Evolutionary conservation across 2,888 invertebrate genomes (phyloP).

Genomic region (Myopa tessellatipennis): DNA sequence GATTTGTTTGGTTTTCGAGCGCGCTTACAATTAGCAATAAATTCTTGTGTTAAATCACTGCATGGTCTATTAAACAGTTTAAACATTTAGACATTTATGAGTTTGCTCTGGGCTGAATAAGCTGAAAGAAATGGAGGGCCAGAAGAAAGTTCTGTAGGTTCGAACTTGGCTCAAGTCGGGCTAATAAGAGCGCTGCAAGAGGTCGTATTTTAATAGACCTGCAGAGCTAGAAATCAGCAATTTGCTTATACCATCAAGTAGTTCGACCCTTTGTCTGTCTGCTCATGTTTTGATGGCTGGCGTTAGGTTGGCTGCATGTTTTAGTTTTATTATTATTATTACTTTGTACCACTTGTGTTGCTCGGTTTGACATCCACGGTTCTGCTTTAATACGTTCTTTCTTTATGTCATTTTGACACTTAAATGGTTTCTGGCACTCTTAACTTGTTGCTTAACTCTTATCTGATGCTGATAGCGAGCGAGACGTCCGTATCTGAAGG

Average conservation of each 20-base stretch:
- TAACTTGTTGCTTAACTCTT: slow-evolving; percentile 46
- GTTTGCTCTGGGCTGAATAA: neutral
- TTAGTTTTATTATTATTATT: neutral
- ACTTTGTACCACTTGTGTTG: slow-evolving; percentile 38
- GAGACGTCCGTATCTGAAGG: slow-evolving; percentile 10
- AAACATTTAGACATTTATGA: too few relatives aligned
- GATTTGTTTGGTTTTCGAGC: slow-evolving; percentile 14
- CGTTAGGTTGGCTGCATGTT: slow-evolving; percentile 9
- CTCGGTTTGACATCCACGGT: neutral
- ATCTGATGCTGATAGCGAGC: slow-evolving; percentile 57
- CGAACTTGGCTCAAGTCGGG: neutral
- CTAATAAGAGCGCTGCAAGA: slow-evolving; percentile 30
- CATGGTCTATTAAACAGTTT: too few relatives aligned
- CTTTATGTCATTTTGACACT: slow-evolving; percentile 17
- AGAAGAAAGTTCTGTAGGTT: neutral
- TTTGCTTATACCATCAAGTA: slow-evolving; percentile 33
- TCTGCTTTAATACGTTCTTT: slow-evolving; percentile 15
- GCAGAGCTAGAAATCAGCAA: slow-evolving; percentile 32
- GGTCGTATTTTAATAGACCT: slow-evolving; percentile 24
- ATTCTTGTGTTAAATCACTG: slow-evolving; percentile 43
- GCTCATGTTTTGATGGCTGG: slow-evolving; percentile 18
- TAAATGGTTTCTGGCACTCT: slow-evolving; percentile 52
- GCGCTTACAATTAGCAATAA: slow-evolving; percentile 59
- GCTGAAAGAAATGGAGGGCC: neutral
- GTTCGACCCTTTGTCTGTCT: slow-evolving; percentile 5